Conservation (phyloP, 2,888 invertebrate species). For the Girardia tigrina region DNA sequence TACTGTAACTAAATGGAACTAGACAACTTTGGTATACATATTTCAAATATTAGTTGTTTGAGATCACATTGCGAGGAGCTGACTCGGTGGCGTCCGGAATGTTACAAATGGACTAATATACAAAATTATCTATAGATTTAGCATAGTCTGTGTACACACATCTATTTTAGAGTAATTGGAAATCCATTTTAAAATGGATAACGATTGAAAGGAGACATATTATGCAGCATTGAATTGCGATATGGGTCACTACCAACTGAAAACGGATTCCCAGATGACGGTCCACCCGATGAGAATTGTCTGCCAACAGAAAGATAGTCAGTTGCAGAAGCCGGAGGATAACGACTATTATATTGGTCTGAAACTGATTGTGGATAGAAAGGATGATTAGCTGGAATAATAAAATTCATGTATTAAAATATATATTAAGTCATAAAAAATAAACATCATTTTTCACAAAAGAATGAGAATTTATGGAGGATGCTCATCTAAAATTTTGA, state of each 20-base stretch:
- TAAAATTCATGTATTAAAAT: background rate
- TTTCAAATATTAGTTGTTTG: background rate
- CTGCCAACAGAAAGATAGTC: conserved; percentile 23
- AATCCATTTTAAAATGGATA: conserved; percentile 29
- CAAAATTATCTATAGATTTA: background rate
- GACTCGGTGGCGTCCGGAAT: background rate
- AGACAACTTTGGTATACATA: conserved; percentile 20
- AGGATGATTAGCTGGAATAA: background rate
- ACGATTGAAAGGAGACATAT: conserved; percentile 34
- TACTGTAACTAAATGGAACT: conserved; percentile 3
- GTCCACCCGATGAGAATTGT: conserved; percentile 10
- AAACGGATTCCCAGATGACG: conserved; percentile 11
- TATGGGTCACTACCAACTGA: conserved; percentile 31
- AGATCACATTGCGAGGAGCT: background rate
- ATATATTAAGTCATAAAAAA: background rate
- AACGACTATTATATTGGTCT: conserved; percentile 16
- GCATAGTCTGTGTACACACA: conserved; percentile 2
- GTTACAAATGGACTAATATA: background rate
- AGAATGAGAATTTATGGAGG: background rate
- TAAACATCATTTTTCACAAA: background rate
- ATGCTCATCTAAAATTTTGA: too few relatives aligned
- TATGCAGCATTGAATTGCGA: conserved; percentile 33
- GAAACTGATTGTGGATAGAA: conserved; percentile 23
- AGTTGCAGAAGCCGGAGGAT: conserved; percentile 11
- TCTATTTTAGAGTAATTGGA: background rate